Evolutionary conservation across 2,888 invertebrate species (phyloP).

Genomic region (Melipona bicolor): DNA sequence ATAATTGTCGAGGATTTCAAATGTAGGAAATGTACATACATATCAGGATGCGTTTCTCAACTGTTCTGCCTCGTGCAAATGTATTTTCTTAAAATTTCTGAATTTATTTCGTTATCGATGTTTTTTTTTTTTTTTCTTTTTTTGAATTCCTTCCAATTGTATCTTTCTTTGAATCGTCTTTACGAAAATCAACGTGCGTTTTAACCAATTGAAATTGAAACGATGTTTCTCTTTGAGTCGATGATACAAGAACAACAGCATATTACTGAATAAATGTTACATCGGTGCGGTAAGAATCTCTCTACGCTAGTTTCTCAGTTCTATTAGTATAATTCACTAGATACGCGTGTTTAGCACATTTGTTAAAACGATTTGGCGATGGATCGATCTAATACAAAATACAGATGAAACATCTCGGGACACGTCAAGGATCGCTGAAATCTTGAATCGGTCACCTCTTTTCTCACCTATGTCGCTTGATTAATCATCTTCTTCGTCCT

Average conservation of each 20-base stretch:
- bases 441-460: conserved; percentile 54
- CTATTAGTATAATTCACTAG: conserved; percentile 11
- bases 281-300: neutral
- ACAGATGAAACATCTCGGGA: conserved; percentile 40
- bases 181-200: neutral
- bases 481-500: conserved; percentile 16
- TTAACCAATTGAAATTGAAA: neutral
- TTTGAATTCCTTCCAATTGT: neutral
- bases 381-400: conserved; percentile 36
- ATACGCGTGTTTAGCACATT: neutral
- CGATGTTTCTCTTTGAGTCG: neutral
- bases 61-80: neutral
- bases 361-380: conserved; percentile 11
- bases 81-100: neutral
- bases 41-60: neutral
- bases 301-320: conserved; percentile 18
- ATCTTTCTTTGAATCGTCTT: neutral
- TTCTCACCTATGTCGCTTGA: conserved; percentile 5
- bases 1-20: neutral
- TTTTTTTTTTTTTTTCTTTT: neutral
- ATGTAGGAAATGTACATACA: conserved; percentile 2
- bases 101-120: neutral
- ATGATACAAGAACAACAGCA: neutral
- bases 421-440: conserved; percentile 50
- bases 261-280: neutral